Conservation (phyloP, 2,797 vertebrate genomes). For the Pelochelys cantorii region DNA sequence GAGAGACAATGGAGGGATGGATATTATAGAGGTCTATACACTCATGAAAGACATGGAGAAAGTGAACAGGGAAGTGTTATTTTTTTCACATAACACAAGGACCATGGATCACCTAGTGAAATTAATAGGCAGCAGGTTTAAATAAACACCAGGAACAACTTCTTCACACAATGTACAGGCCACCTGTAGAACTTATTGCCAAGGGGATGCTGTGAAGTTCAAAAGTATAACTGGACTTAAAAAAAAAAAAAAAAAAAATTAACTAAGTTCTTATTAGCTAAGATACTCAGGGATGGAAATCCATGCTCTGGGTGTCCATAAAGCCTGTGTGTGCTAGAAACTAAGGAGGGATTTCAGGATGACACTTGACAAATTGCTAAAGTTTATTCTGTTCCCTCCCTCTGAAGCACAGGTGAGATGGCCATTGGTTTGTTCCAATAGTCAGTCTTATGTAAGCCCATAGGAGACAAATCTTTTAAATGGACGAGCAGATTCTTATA, state of each 20-base stretch:
- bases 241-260: neutral
- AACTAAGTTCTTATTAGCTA: neutral
- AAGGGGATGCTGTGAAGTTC: neutral
- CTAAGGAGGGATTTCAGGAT: neutral
- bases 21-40: neutral
- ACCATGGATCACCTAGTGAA: neutral
- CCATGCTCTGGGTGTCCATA: neutral
- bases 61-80: neutral
- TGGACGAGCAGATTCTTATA: neutral
- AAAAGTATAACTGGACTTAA: neutral
- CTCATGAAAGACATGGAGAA: neutral
- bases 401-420: neutral
- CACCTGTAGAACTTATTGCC: neutral
- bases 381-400: neutral
- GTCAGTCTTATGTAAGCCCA: neutral
- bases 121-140: neutral
- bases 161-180: neutral
- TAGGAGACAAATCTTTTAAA: neutral
- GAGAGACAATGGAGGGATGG: neutral
- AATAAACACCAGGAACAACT: neutral
- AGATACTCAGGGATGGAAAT: neutral
- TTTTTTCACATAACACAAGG: neutral
- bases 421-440: neutral
- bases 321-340: neutral
- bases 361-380: neutral